Base-by-base conservation (phyloP, 2,113 vertebrate genomes). In the Rafetus swinhoei region DNA sequence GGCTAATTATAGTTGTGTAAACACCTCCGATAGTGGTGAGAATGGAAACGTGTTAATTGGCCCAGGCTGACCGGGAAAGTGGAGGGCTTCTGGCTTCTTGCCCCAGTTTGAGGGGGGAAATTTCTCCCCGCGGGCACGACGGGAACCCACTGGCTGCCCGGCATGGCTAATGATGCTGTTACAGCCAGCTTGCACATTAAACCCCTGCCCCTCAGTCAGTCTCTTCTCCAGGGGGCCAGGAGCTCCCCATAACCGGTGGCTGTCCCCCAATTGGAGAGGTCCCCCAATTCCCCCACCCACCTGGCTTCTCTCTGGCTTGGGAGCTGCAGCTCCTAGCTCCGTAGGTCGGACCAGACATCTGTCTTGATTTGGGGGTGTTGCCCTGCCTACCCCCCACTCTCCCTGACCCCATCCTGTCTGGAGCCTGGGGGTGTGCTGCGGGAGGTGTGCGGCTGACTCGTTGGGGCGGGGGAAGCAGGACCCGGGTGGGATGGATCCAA, bases 71-170 rank as follows among this genome's bases (percentile, higher is more conserved):
- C 29, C 9, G 15, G 32, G n/a, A 32, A 69, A n/a, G 32, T 18
- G 8, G 15, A 16, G 15, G 32, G 18, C 32, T 9, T 18, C 4
- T 1, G 2, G 14, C 32, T 19, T 32, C 18, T n/a, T 35, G 2
- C n/a, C n/a, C 65, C 4, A 4, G 4, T 19, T 69, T 21, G 18
- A 8, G 65, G 16, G 32, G 65, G 65, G 29, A n/a, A 19, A 19
- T 35, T 10, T 72, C 9, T 72, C 65, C 18, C 32, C 65, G 18
- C 16, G 18, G 32, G 62, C 62, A 32, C 3, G 62, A 7, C 6
- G 13, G 60, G 62, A 29, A 12, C 62, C 7, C 29, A 60, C 9
- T 12, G 57, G 60, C 60, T 13, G 53, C 53, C 14, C 14, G 53
- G 53, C 53, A 12, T 54, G 10, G 53, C 53, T 54, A 14, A 54